Percentiles rank a stretch among this genome's conserved stretches.
Conservation (phyloP, 2,113 vertebrate species). For the Reinhardtius hippoglossoides region DNA sequence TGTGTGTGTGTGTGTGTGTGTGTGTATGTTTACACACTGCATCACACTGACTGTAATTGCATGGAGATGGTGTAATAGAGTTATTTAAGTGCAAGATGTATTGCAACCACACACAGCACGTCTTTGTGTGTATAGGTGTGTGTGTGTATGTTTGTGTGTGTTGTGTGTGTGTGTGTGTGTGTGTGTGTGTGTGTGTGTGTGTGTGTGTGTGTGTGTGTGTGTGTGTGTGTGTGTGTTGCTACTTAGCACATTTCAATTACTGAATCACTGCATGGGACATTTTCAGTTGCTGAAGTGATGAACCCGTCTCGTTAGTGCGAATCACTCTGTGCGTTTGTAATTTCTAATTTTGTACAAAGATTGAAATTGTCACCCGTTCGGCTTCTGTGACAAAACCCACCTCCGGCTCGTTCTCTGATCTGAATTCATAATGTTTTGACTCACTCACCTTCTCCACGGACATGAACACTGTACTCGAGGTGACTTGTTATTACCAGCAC, state of each 20-base stretch:
- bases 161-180: no score
- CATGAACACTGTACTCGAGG: neutral
- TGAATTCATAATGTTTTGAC: neutral
- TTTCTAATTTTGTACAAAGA: neutral
- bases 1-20: conserved; percentile 7
- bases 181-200: no score
- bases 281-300: neutral
- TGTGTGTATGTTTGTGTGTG: no score
- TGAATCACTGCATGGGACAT: conserved; percentile 22
- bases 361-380: neutral
- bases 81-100: conserved; percentile 36
- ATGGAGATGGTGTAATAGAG: conserved; percentile 36
- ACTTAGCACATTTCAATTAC: conserved; percentile 27
- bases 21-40: neutral
- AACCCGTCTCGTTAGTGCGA: neutral
- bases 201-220: no score
- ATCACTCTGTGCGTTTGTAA: neutral
- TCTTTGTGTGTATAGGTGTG: no score
- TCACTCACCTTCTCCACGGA: neutral
- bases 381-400: neutral
- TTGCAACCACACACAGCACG: neutral
- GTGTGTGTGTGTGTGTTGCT: neutral
- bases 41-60: conserved; percentile 39
- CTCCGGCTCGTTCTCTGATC: neutral
- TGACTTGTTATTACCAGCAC: neutral